Base-by-base conservation (phyloP, 1,140 invertebrate genomes). In the Drosophila varians region DNA sequence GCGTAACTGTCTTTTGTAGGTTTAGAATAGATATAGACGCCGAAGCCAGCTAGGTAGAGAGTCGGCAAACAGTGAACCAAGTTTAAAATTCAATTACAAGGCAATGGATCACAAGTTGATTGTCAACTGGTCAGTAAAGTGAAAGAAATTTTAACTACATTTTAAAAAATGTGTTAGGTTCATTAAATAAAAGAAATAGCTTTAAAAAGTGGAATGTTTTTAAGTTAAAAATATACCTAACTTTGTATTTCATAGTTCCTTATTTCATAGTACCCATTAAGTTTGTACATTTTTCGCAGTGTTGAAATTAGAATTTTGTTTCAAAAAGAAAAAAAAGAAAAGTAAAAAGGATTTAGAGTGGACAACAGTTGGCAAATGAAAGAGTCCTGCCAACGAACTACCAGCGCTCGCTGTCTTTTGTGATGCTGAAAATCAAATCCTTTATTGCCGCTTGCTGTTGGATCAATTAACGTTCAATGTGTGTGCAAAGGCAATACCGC, bases 401-500 rank as follows among this genome's bases (percentile, higher is more conserved):
- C 16, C 40, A 52, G 69, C 55, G 56, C 61, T 42, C 46, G 73
- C 56, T 86, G 80, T 55, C 82, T 86, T 86, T 87, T 87, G 77
- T 87, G 74, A 82, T 61, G 64, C 65, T 68, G 77, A 77, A 87
- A 87, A 87, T 87, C 82, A 87, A 87, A 87, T 87, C 83, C 82
- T 87, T 87, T 87, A 87, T 87, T 87, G 82, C 77, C 76, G 82
- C 82, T 88, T 82, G 83, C 77, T 82, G 82, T 76, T 82, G 77
- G 82, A 87, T 87, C 82, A 87, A 87, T 87, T 87, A 87, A 87
- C 82, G 77, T 80, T 87, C 77, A 74, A 87, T 87, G 73, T 87
- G 82, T 77, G 73, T 79, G 80, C 61, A 77, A 58, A 77, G 76
- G 80, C 80, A 84, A 76, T 69, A 87, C 80, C 80, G 77, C 80